These are phyloP conservation scores for Idris sp. DNA, from an alignment of 1,140 invertebrate genomes.

Conservation along the genomic window DNA sequence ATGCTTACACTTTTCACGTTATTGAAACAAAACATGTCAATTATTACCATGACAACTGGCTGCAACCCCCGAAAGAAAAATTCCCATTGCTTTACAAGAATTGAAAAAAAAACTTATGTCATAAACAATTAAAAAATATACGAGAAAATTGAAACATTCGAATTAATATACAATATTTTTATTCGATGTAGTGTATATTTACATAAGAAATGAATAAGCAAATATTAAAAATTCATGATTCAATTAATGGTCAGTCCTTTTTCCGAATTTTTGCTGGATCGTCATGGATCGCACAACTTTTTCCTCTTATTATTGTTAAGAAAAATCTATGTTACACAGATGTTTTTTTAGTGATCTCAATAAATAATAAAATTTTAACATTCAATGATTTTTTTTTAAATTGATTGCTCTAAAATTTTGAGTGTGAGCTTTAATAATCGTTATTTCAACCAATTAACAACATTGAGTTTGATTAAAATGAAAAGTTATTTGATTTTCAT, in stretches of 20 bases:
- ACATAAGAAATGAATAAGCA: conserved; percentile 39
- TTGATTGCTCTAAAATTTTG: no score
- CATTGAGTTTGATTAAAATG: no score
- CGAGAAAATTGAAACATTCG: neutral
- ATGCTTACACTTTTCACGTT: conserved; percentile 97
- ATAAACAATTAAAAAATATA: neutral
- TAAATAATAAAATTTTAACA: no score
- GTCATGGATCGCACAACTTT: conserved; percentile 29
- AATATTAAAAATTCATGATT: conserved; percentile 22
- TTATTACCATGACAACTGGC: conserved; percentile 92
- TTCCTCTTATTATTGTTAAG: no score
- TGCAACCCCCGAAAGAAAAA: conserved; percentile 82
- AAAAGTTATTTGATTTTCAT: no score
- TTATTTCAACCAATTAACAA: no score
- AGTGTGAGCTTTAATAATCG: no score
- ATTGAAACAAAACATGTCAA: conserved; percentile 87
- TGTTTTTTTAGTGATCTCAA: no score
- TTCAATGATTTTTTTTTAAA: no score
- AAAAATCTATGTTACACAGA: no score
- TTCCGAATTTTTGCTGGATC: conserved; percentile 5
- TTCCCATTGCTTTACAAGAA: conserved; percentile 83
- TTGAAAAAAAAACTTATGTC: conserved; percentile 1
- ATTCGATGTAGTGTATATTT: conserved; percentile 31
- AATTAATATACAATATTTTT: conserved; percentile 5
- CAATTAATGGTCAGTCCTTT: conserved; percentile 15